Percentiles rank a stretch among this genome's conserved stretches.
These are phyloP conservation scores for Linepithema humile DNA, from an alignment of 1,140 invertebrate genomes.

Conservation along the genomic window DNA sequence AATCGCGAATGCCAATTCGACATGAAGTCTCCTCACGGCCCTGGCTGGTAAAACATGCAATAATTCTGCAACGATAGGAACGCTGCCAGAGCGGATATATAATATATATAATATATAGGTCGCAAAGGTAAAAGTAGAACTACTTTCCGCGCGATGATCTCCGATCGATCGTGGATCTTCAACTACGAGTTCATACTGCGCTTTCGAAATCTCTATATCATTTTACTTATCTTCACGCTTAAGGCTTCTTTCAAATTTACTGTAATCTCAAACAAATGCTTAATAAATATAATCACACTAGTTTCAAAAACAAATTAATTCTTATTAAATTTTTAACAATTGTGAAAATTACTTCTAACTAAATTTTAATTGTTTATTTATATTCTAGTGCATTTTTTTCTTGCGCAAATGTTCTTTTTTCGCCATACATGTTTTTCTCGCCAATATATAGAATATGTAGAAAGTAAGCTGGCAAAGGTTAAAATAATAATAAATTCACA, in stretches of 20 bases:
- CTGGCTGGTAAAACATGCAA: background rate
- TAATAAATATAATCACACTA: background rate
- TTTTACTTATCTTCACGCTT: background rate
- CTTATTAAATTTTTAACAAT: background rate
- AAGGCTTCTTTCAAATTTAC: no score
- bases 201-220: background rate
- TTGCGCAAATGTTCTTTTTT: background rate
- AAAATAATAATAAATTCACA: background rate
- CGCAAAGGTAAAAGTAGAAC: constrained; percentile 35
- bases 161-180: background rate
- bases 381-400: no score
- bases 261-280: background rate
- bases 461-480: constrained; percentile 9
- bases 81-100: background rate
- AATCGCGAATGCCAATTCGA: no score
- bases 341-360: no score
- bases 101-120: constrained; percentile 22
- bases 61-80: background rate
- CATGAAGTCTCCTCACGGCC: background rate
- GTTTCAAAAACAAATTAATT: no score
- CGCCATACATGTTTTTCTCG: no score
- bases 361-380: no score
- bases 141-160: background rate
- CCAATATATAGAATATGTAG: background rate
- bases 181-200: background rate